These are phyloP conservation scores for Coregonus clupeaformis DNA, from an alignment of 2,113 vertebrate genomes.

Conservation along the genomic window DNA sequence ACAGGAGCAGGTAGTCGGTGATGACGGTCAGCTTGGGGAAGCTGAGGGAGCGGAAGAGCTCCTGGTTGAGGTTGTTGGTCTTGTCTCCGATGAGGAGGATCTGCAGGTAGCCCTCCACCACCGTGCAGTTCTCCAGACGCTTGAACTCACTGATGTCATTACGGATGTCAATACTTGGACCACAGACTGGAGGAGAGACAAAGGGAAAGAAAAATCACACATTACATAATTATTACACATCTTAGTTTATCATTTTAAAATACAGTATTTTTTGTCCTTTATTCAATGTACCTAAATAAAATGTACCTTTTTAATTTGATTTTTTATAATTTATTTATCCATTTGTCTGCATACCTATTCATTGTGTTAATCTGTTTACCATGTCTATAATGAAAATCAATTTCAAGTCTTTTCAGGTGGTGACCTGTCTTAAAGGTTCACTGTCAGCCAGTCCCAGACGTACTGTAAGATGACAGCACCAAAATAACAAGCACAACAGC, in stretches of 20 bases:
- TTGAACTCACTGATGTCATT: constrained; percentile 89
- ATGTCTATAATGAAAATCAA: background rate
- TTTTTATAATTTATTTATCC: background rate
- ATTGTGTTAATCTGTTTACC: background rate
- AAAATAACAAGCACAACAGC: background rate
- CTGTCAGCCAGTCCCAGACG: background rate
- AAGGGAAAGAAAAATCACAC: background rate
- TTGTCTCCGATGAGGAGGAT: constrained; percentile 94
- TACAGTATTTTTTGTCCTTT: too few relatives aligned
- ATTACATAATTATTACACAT: too few relatives aligned
- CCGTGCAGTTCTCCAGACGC: constrained; percentile 93
- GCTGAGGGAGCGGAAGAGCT: constrained; percentile 87
- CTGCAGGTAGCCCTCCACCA: constrained; percentile 94
- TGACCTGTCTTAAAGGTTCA: background rate
- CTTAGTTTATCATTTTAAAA: too few relatives aligned
- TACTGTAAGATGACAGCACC: background rate
- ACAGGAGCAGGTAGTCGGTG: constrained; percentile 94
- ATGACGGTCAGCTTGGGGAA: constrained; percentile 95
- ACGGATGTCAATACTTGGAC: constrained; percentile 92
- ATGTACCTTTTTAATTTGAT: too few relatives aligned
- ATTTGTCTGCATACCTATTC: background rate
- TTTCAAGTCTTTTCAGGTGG: background rate
- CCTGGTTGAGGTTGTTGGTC: constrained; percentile 75
- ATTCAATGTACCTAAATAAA: too few relatives aligned
- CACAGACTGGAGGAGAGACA: constrained; percentile 79